Conservation (phyloP, 2,797 vertebrate genomes). For the Oryzias sinensis region DNA sequence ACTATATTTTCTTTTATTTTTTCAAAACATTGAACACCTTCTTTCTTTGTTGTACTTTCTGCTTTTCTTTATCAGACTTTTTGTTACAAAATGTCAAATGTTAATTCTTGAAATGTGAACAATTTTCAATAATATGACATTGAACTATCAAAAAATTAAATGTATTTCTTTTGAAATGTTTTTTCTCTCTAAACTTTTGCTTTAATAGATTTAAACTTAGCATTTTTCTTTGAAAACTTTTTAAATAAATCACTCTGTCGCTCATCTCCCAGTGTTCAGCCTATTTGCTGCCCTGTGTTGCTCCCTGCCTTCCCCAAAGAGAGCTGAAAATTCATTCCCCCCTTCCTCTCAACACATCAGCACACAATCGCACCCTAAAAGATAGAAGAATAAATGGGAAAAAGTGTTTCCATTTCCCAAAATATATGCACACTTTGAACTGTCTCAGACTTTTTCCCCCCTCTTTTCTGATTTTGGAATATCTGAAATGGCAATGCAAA, state of each 20-base stretch:
- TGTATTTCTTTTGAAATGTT: neutral
- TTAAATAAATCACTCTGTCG: conserved; percentile 5
- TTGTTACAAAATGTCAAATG: too few species aligned
- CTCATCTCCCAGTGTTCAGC: conserved; percentile 1
- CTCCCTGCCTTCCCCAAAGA: neutral
- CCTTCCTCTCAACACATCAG: neutral
- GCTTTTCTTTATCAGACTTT: too few species aligned
- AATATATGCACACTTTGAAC: conserved; percentile 21
- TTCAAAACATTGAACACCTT: too few species aligned
- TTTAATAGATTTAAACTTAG: neutral
- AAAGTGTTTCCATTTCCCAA: conserved; percentile 38
- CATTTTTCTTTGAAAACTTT: neutral
- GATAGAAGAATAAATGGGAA: conserved; percentile 40
- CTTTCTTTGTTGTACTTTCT: too few species aligned
- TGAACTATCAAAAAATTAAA: neutral
- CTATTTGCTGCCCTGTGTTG: neutral
- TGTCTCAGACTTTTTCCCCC: conserved; percentile 16
- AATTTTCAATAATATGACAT: too few species aligned
- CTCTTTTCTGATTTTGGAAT: conserved; percentile 8
- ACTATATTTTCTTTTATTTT: too few species aligned
- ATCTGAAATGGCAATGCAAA: conserved; percentile 42
- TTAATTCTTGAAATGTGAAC: too few species aligned
- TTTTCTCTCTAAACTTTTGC: neutral
- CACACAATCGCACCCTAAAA: conserved; percentile 26
- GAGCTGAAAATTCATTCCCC: conserved; percentile 7